These are phyloP conservation scores for Propsilocerus akamusi DNA, from an alignment of 1,140 invertebrate genomes.

Conservation along the genomic window DNA sequence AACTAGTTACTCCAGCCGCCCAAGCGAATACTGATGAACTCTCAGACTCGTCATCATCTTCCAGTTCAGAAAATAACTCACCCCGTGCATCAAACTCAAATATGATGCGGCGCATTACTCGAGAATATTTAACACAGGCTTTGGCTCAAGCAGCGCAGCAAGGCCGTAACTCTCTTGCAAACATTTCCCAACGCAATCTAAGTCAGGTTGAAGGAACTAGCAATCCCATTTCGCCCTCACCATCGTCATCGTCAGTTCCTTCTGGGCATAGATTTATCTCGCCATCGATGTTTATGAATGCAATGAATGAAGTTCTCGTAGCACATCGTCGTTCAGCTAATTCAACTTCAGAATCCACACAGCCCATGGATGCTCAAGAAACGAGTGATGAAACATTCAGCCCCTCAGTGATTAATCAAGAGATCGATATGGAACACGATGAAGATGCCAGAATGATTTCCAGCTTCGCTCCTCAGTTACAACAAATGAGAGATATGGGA, in stretches of 20 bases:
- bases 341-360: neutral
- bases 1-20: neutral
- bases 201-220: neutral
- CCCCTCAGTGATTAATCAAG: too few species aligned
- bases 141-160: neutral
- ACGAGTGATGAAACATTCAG: neutral
- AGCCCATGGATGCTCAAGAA: neutral
- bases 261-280: neutral
- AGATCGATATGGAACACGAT: neutral
- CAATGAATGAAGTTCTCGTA: neutral
- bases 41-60: neutral
- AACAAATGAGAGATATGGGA: constrained; percentile 74
- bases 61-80: neutral
- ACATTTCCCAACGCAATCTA: neutral
- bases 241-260: neutral
- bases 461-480: constrained; percentile 35
- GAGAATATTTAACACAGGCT: neutral
- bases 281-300: neutral
- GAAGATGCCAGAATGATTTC: neutral
- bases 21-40: neutral
- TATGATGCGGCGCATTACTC: neutral
- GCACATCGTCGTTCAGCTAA: neutral
- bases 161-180: neutral
- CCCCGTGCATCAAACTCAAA: neutral
- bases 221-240: neutral